Base-by-base conservation (phyloP, 2,113 vertebrate species). In the Gymnorhina tibicen region DNA sequence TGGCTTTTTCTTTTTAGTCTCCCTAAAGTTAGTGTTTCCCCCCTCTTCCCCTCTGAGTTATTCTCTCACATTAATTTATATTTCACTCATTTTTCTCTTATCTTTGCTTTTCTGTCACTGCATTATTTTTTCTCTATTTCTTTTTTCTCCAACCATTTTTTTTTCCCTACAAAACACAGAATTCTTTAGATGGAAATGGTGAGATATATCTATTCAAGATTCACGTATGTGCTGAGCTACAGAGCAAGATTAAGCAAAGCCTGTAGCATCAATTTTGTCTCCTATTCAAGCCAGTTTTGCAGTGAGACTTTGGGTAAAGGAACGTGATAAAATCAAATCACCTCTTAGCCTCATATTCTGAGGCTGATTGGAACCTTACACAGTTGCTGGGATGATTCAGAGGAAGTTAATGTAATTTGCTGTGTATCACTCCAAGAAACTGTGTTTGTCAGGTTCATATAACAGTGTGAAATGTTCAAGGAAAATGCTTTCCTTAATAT, bases 371-470 rank as follows among this genome's bases (percentile, higher is more conserved):
- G 80, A 96, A 47, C 62, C 80, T 78, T 89, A 78, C 53, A 92
- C 76, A 64, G 83, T 94, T 93, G 44, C 77, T 82, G 66, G 28
- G 46, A 79, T 96, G 77, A 96, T 87, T 94, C 88, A 87, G 79
- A 87, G 92, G 67, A 93, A 92, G 44, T 95, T 95, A 93, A 91
- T 93, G 92, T 95, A 91, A 89, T 95, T 96, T 94, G 14, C 64
- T 91, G n/a, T 76, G 37, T 94, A 75, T 92, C 69, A 81, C 64
- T 58, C 35, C 50, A 56, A 91, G 86, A 94, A 94, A 85, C 80
- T 69, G 7, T 88, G 69, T 95, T 92, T 92, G 58, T 88, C 73
- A 82, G 88, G 46, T 85, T 91, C 60, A 32, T 60, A 58, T 14
- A 77, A n/a, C 63, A 56, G 49, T 76, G 67, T 84, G 73, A 89